phyloP scores from a whole-genome alignment of 2,888 invertebrate genomes.

The Caenorhabditis sp. region DNA sequence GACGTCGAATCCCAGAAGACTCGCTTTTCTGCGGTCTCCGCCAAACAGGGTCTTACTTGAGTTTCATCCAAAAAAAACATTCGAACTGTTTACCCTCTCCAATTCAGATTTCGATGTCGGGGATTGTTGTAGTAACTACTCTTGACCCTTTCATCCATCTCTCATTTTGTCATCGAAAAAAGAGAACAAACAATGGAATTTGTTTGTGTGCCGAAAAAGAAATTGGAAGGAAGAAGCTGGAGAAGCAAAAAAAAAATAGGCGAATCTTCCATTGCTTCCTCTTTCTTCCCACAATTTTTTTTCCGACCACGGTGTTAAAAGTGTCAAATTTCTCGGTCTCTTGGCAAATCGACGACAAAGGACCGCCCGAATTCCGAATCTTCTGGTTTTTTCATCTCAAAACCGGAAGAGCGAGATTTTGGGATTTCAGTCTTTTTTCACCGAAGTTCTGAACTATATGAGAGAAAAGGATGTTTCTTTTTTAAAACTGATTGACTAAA shows the following conservation, averaged over 20 bases:
- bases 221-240: constrained; percentile 12
- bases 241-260: not conserved
- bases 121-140: constrained; percentile 9
- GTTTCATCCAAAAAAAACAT: not conserved
- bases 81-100: not conserved
- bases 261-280: constrained; percentile 25
- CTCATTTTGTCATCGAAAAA: constrained; percentile 28
- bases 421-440: no score
- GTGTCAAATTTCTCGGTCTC: constrained; percentile 49
- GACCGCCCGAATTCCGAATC: constrained; percentile 5
- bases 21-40: no score
- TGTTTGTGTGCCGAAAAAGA: constrained; percentile 40
- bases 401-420: not conserved
- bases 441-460: no score
- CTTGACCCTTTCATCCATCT: constrained; percentile 27
- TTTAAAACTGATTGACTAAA: no score
- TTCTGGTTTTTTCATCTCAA: constrained; percentile 18
- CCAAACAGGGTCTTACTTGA: no score
- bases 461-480: no score
- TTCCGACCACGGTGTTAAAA: constrained; percentile 47
- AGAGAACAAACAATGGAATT: constrained; percentile 56
- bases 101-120: constrained; percentile 5
- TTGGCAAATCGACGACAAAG: constrained; percentile 15
- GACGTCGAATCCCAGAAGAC: no score
- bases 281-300: not conserved